Evolutionary conservation across 2,797 vertebrate genomes (phyloP).

Genomic region (Loriculus beryllinus): DNA sequence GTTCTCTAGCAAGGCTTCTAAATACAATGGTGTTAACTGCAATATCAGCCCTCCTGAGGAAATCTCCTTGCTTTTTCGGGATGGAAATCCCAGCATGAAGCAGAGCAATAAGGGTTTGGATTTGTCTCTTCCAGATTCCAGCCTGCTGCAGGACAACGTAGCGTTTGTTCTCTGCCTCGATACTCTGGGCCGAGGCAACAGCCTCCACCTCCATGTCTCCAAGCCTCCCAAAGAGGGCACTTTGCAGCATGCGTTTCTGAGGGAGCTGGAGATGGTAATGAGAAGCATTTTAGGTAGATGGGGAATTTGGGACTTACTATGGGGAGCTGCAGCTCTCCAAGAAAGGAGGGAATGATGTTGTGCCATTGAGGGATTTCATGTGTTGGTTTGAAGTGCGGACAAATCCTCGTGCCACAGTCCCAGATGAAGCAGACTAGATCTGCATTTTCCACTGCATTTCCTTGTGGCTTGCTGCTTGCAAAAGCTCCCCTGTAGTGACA

Average conservation of each 20-base stretch:
- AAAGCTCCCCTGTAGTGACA: neutral
- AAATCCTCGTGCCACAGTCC: neutral
- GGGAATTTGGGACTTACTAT: neutral
- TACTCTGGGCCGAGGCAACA: constrained; percentile 87
- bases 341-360: neutral
- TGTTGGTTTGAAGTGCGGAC: neutral
- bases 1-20: neutral
- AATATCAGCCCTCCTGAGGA: neutral
- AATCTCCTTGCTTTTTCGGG: neutral
- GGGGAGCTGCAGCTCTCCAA: neutral
- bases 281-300: neutral
- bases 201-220: constrained; percentile 92
- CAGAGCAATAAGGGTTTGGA: neutral
- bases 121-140: constrained; percentile 84
- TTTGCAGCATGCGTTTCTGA: constrained; percentile 87
- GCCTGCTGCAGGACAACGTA: constrained; percentile 96
- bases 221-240: constrained; percentile 95
- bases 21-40: neutral
- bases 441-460: neutral
- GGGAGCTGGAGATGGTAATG: constrained; percentile 87
- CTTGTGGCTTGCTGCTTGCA: neutral
- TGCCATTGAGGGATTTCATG: neutral
- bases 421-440: neutral
- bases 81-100: neutral
- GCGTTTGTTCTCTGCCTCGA: constrained; percentile 97